Evolutionary conservation across 2,113 vertebrate genomes (phyloP), one percentile per base, ranked within the genome.

Genomic region (Nyctibius bracteatus): DNA sequence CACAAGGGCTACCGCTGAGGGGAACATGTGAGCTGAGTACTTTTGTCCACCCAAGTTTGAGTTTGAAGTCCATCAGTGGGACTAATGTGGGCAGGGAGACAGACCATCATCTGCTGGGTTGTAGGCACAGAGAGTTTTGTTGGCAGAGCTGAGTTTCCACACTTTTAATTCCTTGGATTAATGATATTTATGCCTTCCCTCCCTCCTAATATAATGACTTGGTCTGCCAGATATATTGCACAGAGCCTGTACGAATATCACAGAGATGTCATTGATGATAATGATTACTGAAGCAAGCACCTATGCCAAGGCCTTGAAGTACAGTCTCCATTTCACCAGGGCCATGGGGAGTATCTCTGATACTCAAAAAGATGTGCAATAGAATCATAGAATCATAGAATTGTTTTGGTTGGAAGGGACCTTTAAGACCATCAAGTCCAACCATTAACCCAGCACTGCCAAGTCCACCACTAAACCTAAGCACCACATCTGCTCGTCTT

Each of bases 181-280:
- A 46, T 27, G 23, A 14, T 47, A 47, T 51, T 49, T 89, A 27
- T 66, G 28, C 46, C 27, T 88, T 78, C n/a, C 30, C 27, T 86
- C 23, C 8, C 37, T 68, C 55, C 51, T 65, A 70, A 70, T 28
- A 12, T 2, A 71, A 63, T 33, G 35, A 28, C n/a, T 65, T 73
- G 17, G 19, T 61, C 83, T 57, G 55, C 59, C 49, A 51, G 30
- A 28, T 9, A 11, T 9, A 16, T 39, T n/a, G 51, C n/a, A 39
- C 9, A 19, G 23, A 0, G 1, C 46, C 35, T 80, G 27, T 61
- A 7, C 5, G 6, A 62, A 31, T 58, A 43, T 35, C 0, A 0
- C 47, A 63, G 74, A 49, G 33, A 3, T 78, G 22, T 31, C 57
- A 51, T 8, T 4, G 4, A 30, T 46, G 44, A 70, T 33, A 31